Evolutionary conservation across 2,113 vertebrate species (phyloP).

Genomic region (Spermophilus dauricus): DNA sequence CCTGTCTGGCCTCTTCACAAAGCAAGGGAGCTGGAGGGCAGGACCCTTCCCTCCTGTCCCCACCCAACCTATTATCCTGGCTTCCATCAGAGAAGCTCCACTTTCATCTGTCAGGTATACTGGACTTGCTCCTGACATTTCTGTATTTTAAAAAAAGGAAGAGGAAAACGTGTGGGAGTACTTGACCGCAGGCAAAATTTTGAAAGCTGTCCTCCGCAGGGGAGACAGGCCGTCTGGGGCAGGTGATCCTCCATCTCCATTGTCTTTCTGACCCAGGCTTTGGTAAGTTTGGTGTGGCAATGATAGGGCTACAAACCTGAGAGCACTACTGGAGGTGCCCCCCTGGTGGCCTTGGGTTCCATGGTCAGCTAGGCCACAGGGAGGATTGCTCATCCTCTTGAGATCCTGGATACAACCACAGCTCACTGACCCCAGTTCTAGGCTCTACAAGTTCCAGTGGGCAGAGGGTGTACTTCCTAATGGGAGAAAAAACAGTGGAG

Average conservation of each 20-base stretch:
- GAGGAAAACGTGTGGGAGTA: not conserved
- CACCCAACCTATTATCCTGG: not conserved
- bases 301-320: not conserved
- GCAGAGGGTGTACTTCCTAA: not conserved
- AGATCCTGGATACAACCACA: not conserved
- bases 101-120: not conserved
- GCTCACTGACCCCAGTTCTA: not conserved
- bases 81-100: not conserved
- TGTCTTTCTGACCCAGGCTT: not conserved
- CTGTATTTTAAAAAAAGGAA: constrained; percentile 20
- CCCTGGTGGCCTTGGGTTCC: not conserved
- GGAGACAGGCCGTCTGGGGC: not conserved
- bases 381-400: not conserved
- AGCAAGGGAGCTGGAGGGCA: not conserved
- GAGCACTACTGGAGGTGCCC: not conserved
- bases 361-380: not conserved
- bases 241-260: not conserved
- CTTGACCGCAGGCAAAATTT: not conserved
- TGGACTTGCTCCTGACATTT: not conserved
- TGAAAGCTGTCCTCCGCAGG: not conserved
- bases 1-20: not conserved
- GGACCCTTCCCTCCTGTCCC: not conserved
- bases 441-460: not conserved
- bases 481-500: too few species aligned
- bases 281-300: fast-evolving